A percentile compares a stretch with the other conserved stretches of the same genome.
Conservation (phyloP, 2,113 vertebrate species). For the Meleagris gallopavo region DNA sequence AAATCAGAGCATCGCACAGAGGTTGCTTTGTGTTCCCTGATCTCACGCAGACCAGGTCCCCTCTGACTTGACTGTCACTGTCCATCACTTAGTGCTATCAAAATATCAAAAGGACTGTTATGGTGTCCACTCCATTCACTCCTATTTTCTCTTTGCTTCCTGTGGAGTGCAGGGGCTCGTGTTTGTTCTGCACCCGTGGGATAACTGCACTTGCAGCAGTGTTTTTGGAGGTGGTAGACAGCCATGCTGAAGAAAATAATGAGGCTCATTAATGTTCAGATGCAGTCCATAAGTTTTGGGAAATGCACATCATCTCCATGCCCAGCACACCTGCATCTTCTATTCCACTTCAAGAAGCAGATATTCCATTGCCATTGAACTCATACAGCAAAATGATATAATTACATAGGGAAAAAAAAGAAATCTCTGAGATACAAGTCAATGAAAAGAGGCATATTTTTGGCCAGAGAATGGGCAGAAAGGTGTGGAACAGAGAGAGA, state of each 20-base stretch:
- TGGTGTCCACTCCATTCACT: not conserved
- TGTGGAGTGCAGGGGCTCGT: too few species aligned
- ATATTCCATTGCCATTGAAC: not conserved
- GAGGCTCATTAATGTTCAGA: not conserved
- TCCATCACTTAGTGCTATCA: too few species aligned
- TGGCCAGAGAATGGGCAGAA: not conserved
- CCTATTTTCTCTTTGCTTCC: not conserved
- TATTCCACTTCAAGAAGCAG: not conserved
- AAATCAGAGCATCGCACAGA: not conserved
- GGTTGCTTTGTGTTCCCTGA: not conserved
- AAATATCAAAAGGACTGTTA: not conserved
- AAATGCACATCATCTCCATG: not conserved
- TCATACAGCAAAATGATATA: not conserved
- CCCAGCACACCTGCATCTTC: fast-evolving
- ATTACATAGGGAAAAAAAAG: not conserved
- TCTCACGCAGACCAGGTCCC: fast-evolving
- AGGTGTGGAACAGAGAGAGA: not conserved
- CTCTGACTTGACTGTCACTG: not conserved
- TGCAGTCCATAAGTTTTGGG: not conserved
- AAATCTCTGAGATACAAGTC: not conserved
- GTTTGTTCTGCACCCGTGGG: not conserved
- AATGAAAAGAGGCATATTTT: not conserved
- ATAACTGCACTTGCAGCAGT: not conserved
- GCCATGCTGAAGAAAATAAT: not conserved
- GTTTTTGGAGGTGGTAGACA: not conserved